These are phyloP conservation scores for Hemibagrus wyckioides DNA, from an alignment of 2,113 vertebrate genomes.

Conservation along the genomic window DNA sequence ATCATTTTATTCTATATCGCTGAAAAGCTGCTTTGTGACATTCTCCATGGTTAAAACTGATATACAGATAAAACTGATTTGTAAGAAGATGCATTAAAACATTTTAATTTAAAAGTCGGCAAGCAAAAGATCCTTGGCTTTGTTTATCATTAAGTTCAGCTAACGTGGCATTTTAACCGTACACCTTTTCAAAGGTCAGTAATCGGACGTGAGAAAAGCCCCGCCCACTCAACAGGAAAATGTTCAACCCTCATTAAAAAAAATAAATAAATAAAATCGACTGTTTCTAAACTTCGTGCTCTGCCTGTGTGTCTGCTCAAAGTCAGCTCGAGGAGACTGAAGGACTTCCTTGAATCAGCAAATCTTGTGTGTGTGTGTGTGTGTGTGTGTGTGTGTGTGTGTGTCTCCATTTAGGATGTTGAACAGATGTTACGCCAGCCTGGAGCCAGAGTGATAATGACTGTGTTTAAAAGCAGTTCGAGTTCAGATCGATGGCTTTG, in stretches of 20 bases:
- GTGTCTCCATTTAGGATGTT: slow-evolving; percentile 27
- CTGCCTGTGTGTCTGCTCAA: neutral
- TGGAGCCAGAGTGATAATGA: slow-evolving; percentile 54
- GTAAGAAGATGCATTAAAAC: too few species aligned
- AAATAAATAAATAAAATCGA: too few species aligned
- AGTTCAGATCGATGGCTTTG: slow-evolving; percentile 38
- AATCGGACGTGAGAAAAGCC: neutral
- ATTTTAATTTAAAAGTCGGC: too few species aligned
- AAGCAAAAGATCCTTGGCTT: too few species aligned
- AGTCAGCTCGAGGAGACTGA: neutral
- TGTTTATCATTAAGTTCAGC: too few species aligned
- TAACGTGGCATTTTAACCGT: neutral
- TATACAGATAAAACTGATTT: too few species aligned
- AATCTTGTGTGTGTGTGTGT: neutral
- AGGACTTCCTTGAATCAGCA: neutral
- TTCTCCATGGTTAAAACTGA: too few species aligned
- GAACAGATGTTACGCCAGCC: slow-evolving; percentile 41
- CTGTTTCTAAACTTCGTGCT: neutral
- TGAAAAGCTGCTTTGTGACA: too few species aligned
- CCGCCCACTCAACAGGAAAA: too few species aligned
- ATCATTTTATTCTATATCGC: too few species aligned
- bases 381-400: neutral
- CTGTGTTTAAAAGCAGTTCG: slow-evolving; percentile 42
- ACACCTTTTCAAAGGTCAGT: neutral
- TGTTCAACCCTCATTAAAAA: too few species aligned